Evolutionary conservation across 2,888 invertebrate species (phyloP).

Genomic region (Spodoptera littoralis): DNA sequence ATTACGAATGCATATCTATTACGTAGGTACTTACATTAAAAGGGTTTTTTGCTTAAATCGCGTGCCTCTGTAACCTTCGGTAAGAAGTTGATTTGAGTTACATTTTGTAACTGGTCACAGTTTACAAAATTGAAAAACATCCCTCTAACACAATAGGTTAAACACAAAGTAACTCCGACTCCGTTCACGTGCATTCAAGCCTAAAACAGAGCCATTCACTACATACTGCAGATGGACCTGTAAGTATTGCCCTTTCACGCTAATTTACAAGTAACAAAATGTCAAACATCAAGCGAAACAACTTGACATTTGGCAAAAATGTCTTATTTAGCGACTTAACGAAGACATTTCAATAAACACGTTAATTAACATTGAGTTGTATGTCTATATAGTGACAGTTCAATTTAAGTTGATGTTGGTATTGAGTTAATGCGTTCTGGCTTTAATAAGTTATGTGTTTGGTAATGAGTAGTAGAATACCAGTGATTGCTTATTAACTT

Average conservation of each 20-base stretch:
- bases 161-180: too few species aligned
- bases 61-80: too few species aligned
- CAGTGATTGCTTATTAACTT: too few species aligned
- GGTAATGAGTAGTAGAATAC: slow-evolving; percentile 4
- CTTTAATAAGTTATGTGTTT: slow-evolving; percentile 11
- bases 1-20: too few species aligned
- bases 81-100: too few species aligned
- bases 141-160: too few species aligned
- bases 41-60: too few species aligned
- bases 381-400: slow-evolving; percentile 21
- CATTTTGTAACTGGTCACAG: too few species aligned
- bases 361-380: slow-evolving; percentile 27
- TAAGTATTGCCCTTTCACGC: slow-evolving; percentile 35
- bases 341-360: slow-evolving; percentile 34
- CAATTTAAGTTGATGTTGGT: slow-evolving; percentile 30
- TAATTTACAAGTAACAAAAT: slow-evolving; percentile 23
- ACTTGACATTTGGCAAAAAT: slow-evolving; percentile 44
- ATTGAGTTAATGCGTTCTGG: slow-evolving; percentile 2
- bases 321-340: slow-evolving; percentile 37
- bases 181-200: background rate
- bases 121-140: too few species aligned
- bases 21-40: too few species aligned
- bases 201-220: slow-evolving; percentile 8
- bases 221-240: slow-evolving; percentile 18
- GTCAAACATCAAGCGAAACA: slow-evolving; percentile 27